Evolutionary conservation across 2,888 invertebrate species (phyloP).

Genomic region (Blastobasis lacticolella): DNA sequence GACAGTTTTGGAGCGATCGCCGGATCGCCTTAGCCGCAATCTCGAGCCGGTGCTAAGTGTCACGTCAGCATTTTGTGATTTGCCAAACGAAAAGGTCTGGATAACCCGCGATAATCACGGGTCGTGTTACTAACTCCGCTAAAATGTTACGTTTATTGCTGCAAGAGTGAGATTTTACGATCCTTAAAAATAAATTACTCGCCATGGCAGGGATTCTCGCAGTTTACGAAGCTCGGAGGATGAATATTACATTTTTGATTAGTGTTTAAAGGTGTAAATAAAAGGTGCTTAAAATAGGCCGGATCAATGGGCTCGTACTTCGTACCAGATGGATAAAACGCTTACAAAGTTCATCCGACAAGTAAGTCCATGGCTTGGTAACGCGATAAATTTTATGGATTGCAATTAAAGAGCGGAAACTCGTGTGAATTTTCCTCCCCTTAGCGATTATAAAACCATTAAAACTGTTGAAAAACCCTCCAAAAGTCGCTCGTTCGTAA

Average conservation of each 20-base stretch:
- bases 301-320: no score
- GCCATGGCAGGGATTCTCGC: constrained; percentile 47
- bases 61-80: constrained; percentile 58
- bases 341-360: no score
- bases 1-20: constrained; percentile 32
- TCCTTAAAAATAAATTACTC: constrained; percentile 68
- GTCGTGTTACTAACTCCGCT: constrained; percentile 49
- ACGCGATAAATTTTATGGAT: constrained; percentile 17
- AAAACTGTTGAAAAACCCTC: constrained; percentile 28
- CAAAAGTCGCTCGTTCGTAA: constrained; percentile 35
- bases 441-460: constrained; percentile 40
- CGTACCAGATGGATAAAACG: no score
- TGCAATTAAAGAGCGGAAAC: constrained; percentile 10
- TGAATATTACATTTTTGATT: constrained; percentile 57
- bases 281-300: no score
- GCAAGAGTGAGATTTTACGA: constrained; percentile 69
- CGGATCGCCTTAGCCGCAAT: constrained; percentile 28
- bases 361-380: not conserved
- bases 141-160: constrained; percentile 70
- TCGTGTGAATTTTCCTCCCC: constrained; percentile 13
- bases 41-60: constrained; percentile 49
- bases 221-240: constrained; percentile 46
- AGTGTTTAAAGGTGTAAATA: constrained; percentile 39
- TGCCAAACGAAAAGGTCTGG: constrained; percentile 38
- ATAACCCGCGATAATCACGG: constrained; percentile 41